phyloP scores from a whole-genome alignment of 2,888 invertebrate species.

The Tipula vernalis region DNA sequence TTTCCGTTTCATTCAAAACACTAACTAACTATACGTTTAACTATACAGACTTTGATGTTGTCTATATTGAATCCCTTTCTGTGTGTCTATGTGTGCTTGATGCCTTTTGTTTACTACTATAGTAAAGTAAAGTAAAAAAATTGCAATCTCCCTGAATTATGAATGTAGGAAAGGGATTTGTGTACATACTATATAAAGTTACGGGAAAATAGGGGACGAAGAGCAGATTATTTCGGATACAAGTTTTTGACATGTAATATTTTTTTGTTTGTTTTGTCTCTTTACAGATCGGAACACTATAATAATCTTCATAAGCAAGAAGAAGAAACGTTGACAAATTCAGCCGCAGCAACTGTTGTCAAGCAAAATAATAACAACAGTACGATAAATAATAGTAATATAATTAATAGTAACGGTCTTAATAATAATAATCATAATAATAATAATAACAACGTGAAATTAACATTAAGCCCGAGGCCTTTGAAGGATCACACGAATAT shows the following conservation, averaged over 20 bases:
- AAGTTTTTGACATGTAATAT: not conserved
- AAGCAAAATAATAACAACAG: constrained; percentile 22
- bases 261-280: not conserved
- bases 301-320: constrained; percentile 44
- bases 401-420: not conserved
- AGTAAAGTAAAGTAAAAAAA: not conserved
- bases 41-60: not conserved
- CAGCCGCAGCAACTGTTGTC: constrained; percentile 19
- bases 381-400: constrained; percentile 12
- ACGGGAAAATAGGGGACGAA: not conserved
- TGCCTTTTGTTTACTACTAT: not conserved
- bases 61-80: not conserved
- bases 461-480: constrained; percentile 18
- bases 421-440: not conserved
- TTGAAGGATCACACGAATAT: constrained; percentile 34
- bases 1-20: not conserved
- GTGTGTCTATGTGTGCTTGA: not conserved
- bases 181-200: not conserved
- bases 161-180: not conserved
- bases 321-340: constrained; percentile 37
- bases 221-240: not conserved
- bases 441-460: not conserved
- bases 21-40: not conserved
- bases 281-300: constrained; percentile 48
- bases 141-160: not conserved